Evolutionary conservation across 2,797 vertebrate species (phyloP).

Genomic region (Gymnopithys bicolor): DNA sequence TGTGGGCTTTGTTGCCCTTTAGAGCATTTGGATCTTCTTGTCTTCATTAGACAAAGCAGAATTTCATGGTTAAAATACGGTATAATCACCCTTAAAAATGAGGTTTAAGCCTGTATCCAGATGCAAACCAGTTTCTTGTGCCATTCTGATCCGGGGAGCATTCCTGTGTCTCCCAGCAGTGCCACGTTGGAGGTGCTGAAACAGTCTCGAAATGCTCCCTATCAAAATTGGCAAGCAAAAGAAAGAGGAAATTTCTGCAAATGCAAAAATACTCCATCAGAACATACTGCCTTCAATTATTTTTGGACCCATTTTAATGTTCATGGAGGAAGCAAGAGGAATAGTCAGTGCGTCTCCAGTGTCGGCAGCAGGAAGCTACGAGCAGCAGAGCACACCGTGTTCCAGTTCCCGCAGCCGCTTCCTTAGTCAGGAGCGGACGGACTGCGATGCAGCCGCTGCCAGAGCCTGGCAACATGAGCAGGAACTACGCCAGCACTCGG

Average conservation of each 20-base stretch:
- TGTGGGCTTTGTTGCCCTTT: neutral
- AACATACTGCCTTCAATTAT: slow-evolving; percentile 73
- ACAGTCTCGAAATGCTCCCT: neutral
- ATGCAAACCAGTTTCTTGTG: neutral
- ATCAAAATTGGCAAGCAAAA: slow-evolving; percentile 38
- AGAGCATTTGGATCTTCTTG: neutral
- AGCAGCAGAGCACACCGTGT: slow-evolving; percentile 71
- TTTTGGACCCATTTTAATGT: slow-evolving; percentile 73
- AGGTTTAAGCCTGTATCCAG: neutral
- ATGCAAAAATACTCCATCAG: slow-evolving; percentile 49
- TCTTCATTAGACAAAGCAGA: slow-evolving; percentile 3
- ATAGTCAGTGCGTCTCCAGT: slow-evolving; percentile 56
- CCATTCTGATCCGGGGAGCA: neutral
- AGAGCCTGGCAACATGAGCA: slow-evolving; percentile 16
- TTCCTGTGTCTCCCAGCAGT: neutral
- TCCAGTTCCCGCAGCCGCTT: slow-evolving; percentile 55
- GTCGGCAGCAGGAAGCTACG: slow-evolving; percentile 65
- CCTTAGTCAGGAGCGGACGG: neutral
- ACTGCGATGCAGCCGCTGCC: neutral
- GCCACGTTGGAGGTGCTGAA: slow-evolving; percentile 14
- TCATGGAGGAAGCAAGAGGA: slow-evolving; percentile 70
- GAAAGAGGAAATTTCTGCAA: slow-evolving; percentile 50
- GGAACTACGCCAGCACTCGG: slow-evolving; percentile 30
- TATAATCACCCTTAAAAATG: neutral
- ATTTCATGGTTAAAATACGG: neutral